Percentiles rank a stretch among this genome's conserved stretches.
phyloP scores from a whole-genome alignment of 1,140 invertebrate species.

The Brachystomella parvula region DNA sequence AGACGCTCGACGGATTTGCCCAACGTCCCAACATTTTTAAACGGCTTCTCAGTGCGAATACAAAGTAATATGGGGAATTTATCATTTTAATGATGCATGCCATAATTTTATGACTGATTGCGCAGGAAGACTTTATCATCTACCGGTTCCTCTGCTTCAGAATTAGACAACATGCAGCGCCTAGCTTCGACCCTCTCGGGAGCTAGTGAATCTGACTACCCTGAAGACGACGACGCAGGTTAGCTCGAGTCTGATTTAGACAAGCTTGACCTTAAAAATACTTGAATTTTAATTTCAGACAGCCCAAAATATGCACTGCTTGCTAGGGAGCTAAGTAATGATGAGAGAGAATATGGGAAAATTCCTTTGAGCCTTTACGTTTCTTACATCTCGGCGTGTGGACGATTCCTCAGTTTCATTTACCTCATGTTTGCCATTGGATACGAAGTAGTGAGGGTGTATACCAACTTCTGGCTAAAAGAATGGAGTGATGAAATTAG shows the following conservation, averaged over 20 bases:
- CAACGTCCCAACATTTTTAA: conserved; percentile 16
- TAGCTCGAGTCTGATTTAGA: no score
- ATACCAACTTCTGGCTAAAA: conserved; percentile 56
- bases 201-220: conserved; percentile 43
- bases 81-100: background rate
- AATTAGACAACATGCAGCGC: conserved; percentile 22
- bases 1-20: conserved; percentile 20
- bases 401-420: conserved; percentile 47
- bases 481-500: conserved; percentile 48
- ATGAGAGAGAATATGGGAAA: conserved; percentile 55
- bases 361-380: conserved; percentile 55
- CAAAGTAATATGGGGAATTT: background rate
- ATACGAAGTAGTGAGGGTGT: conserved; percentile 53
- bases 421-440: conserved; percentile 52
- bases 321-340: conserved; percentile 39
- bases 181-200: conserved; percentile 45
- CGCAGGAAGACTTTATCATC: conserved; percentile 17
- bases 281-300: conserved; percentile 17
- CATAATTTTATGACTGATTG: background rate
- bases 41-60: conserved; percentile 15
- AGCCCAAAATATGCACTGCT: conserved; percentile 28
- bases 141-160: conserved; percentile 24
- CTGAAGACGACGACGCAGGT: conserved; percentile 46
- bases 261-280: no score
- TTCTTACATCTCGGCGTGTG: conserved; percentile 56